These are phyloP conservation scores for Armadillidium nasatum DNA, from an alignment of 1,140 invertebrate genomes.

Conservation along the genomic window DNA sequence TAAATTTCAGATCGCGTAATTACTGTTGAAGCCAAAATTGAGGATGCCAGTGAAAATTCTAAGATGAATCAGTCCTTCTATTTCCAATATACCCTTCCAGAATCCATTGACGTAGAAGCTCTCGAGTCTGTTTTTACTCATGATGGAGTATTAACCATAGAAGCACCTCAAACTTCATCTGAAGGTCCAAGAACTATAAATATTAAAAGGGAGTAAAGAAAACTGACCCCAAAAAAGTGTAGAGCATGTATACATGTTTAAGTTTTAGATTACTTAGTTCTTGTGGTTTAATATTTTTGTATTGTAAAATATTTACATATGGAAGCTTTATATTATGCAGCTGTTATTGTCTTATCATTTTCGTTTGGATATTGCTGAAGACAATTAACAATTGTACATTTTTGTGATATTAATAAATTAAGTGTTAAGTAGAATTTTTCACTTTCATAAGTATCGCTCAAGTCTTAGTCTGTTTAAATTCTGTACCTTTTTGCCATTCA, in stretches of 20 bases:
- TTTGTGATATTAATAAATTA: too few species aligned
- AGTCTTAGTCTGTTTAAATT: neutral
- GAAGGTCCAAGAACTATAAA: neutral
- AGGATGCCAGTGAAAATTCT: neutral
- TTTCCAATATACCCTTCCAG: neutral
- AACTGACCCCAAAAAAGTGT: too few species aligned
- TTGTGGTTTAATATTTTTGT: too few species aligned
- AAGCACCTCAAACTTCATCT: neutral
- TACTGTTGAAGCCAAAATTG: neutral
- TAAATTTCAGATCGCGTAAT: neutral
- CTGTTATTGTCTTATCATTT: too few species aligned
- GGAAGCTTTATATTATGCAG: too few species aligned
- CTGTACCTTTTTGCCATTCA: neutral
- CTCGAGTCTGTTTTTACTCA: neutral
- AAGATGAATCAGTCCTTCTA: neutral
- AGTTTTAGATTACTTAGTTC: too few species aligned
- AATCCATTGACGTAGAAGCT: neutral
- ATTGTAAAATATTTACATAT: too few species aligned
- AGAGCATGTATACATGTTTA: too few species aligned
- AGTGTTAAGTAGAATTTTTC: too few species aligned
- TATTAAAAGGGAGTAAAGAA: neutral
- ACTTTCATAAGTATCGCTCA: neutral
- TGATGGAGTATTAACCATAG: neutral
- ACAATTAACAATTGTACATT: too few species aligned
- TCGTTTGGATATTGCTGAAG: too few species aligned